Evolutionary conservation across 1,140 invertebrate genomes (phyloP).

Genomic region (Drosophila virilis): DNA sequence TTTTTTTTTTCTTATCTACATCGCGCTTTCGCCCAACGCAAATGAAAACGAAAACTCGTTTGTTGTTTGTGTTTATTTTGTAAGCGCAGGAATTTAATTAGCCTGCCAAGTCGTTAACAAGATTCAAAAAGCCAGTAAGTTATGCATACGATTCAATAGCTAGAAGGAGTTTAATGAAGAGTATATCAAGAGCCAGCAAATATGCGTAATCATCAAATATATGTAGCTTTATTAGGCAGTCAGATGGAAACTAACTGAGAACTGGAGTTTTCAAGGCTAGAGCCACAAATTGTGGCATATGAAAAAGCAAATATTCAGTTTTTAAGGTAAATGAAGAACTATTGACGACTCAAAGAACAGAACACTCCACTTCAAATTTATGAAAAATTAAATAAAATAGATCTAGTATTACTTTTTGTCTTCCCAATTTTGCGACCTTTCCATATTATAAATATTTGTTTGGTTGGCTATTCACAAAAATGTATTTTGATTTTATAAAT

Average conservation of each 20-base stretch:
- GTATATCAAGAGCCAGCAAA: background rate
- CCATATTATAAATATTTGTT: no score
- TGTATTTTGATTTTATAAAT: no score
- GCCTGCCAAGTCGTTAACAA: constrained; percentile 77
- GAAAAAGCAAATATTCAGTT: no score
- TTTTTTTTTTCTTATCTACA: constrained; percentile 15
- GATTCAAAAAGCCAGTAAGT: constrained; percentile 69
- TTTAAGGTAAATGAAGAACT: no score
- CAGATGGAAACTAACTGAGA: constrained; percentile 1
- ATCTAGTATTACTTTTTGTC: no score
- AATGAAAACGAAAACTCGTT: constrained; percentile 54
- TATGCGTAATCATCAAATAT: constrained; percentile 13
- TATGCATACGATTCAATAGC: constrained; percentile 40
- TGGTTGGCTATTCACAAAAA: no score
- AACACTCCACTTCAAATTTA: no score
- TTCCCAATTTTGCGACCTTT: no score
- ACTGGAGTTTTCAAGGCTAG: no score
- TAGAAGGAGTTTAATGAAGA: background rate
- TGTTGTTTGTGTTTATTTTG: constrained; percentile 60
- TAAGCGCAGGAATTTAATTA: constrained; percentile 76
- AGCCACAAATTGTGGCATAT: no score
- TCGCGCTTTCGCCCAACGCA: constrained; percentile 3
- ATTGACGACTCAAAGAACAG: no score
- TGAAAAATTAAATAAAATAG: no score
- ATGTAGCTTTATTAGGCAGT: constrained; percentile 14